Conservation (phyloP, 2,888 invertebrate genomes). For the Synanthedon myopaeformis region DNA sequence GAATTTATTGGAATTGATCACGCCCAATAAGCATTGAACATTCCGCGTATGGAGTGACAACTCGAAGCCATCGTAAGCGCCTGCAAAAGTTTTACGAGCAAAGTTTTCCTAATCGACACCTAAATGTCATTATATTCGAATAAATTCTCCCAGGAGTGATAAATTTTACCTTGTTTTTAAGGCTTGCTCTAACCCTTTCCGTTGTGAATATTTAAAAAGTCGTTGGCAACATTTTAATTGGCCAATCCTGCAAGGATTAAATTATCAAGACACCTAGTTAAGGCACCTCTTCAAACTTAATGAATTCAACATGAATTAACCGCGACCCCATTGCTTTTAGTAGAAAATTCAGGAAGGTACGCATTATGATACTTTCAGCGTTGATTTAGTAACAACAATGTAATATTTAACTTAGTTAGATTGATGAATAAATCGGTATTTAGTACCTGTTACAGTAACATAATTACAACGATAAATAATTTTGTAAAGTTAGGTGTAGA, state of each 20-base stretch:
- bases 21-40: too few relatives aligned
- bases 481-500: too few relatives aligned
- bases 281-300: conserved; percentile 55
- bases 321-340: conserved; percentile 13
- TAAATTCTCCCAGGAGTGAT: conserved; percentile 55
- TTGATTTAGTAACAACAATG: too few relatives aligned
- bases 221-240: conserved; percentile 68
- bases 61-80: conserved; percentile 27
- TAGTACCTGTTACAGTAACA: too few relatives aligned
- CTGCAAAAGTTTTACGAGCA: conserved; percentile 31
- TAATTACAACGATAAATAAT: too few relatives aligned
- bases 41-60: conserved; percentile 13
- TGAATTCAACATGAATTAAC: conserved; percentile 65
- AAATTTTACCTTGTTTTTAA: conserved; percentile 57
- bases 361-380: conserved; percentile 8
- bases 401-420: too few relatives aligned
- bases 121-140: conserved; percentile 63
- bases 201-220: conserved; percentile 67
- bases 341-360: conserved; percentile 10
- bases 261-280: conserved; percentile 71
- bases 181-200: conserved; percentile 52
- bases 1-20: too few relatives aligned
- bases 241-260: conserved; percentile 66
- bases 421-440: too few relatives aligned
- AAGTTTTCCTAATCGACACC: conserved; percentile 63